A percentile compares a stretch with the other conserved stretches of the same genome.
These are phyloP conservation scores for Chamaetylas fuelleborni DNA, from an alignment of 2,113 vertebrate species.

Conservation along the genomic window DNA sequence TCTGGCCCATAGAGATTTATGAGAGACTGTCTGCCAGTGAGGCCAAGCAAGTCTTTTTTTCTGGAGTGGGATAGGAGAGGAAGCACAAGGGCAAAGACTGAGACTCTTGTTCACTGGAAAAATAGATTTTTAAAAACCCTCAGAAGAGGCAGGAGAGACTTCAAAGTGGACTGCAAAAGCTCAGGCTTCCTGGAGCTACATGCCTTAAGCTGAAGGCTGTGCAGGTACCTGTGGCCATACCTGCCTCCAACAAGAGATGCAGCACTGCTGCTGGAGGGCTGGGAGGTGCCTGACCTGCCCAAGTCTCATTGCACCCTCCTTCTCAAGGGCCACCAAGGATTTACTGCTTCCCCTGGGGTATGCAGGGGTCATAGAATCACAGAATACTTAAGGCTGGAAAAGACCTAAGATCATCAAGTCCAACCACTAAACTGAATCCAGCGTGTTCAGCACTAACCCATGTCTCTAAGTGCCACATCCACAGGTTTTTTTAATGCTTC, in stretches of 20 bases:
- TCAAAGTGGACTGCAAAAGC: background rate
- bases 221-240: accelerated
- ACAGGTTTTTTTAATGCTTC: accelerated
- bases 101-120: background rate
- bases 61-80: background rate
- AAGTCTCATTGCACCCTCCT: background rate
- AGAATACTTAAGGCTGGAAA: background rate
- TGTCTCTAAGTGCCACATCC: background rate
- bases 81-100: background rate
- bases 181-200: background rate
- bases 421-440: background rate
- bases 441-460: background rate
- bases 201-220: background rate
- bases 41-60: background rate
- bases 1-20: background rate
- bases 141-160: background rate
- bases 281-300: background rate
- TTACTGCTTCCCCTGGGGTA: background rate
- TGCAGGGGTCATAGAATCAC: background rate
- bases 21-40: background rate
- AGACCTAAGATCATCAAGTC: background rate
- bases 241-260: background rate
- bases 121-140: background rate
- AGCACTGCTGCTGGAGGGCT: background rate
- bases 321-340: background rate